phyloP scores from a whole-genome alignment of 2,888 invertebrate species.

The Torymus tubicola region DNA sequence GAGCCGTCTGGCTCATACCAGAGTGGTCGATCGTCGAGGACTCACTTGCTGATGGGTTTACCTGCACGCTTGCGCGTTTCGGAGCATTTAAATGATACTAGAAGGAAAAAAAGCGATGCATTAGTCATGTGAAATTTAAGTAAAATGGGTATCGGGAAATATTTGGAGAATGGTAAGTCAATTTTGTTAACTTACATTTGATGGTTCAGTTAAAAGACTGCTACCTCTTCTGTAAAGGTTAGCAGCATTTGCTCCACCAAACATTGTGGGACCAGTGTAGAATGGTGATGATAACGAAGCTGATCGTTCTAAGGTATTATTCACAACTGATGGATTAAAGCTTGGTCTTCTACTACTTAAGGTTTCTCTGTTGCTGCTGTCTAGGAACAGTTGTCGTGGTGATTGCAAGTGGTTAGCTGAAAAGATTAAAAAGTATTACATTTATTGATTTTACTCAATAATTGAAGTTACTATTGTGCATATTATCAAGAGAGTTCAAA shows the following conservation, averaged over 20 bases:
- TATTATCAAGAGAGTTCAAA: no score
- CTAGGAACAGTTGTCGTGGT: constrained; percentile 74
- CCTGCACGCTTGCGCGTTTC: constrained; percentile 74
- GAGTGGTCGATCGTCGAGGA: constrained; percentile 70
- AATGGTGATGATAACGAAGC: constrained; percentile 82
- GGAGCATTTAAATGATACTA: constrained; percentile 69
- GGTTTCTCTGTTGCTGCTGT: constrained; percentile 75
- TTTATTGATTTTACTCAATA: no score
- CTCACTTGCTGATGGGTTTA: constrained; percentile 75
- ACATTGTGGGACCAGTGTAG: constrained; percentile 85
- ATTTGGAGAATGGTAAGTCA: no score
- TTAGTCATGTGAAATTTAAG: no score
- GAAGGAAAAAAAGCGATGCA: constrained; percentile 30
- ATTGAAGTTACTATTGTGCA: no score
- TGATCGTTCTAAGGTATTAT: constrained; percentile 75
- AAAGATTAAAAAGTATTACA: constrained; percentile 48
- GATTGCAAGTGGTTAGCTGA: constrained; percentile 72
- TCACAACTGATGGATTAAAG: constrained; percentile 77
- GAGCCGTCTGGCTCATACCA: constrained; percentile 85
- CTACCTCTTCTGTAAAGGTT: constrained; percentile 68
- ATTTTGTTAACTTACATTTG: constrained; percentile 31
- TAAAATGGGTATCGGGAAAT: no score
- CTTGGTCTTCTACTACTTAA: constrained; percentile 78
- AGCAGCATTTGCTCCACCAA: constrained; percentile 83
- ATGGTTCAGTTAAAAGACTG: constrained; percentile 44